These are phyloP conservation scores for Tyrophagus putrescentiae DNA, from an alignment of 1,140 invertebrate species.

Conservation along the genomic window DNA sequence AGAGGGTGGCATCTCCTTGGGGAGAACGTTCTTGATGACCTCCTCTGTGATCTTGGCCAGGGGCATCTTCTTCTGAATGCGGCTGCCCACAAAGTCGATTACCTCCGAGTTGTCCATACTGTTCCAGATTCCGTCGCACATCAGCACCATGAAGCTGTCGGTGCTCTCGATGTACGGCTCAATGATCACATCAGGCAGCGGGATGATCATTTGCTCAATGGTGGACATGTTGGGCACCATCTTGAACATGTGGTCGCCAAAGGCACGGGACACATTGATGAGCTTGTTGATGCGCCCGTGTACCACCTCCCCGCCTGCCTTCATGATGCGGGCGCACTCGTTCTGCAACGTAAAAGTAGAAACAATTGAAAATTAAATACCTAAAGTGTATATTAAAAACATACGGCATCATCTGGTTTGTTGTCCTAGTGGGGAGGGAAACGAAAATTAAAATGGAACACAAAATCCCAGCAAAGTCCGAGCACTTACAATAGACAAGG, in stretches of 20 bases:
- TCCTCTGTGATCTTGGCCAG: constrained; percentile 76
- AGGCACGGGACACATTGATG: constrained; percentile 79
- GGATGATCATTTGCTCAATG: constrained; percentile 87
- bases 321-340: constrained; percentile 62
- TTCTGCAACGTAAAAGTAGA: no score
- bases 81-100: constrained; percentile 65
- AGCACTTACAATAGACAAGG: no score
- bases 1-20: constrained; percentile 70
- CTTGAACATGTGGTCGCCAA: constrained; percentile 92
- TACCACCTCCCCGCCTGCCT: constrained; percentile 78
- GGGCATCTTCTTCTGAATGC: constrained; percentile 47
- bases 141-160: constrained; percentile 78
- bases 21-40: constrained; percentile 80
- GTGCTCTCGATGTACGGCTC: constrained; percentile 41
- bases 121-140: constrained; percentile 98
- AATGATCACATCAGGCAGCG: constrained; percentile 70
- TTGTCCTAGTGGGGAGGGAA: no score
- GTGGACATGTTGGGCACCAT: constrained; percentile 43
- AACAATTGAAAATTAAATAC: no score
- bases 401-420: constrained; percentile 85
- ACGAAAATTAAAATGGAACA: no score
- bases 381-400: no score
- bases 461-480: no score
- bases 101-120: constrained; percentile 88
- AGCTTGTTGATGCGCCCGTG: constrained; percentile 76